phyloP scores from a whole-genome alignment of 2,888 invertebrate genomes.

The Mesorhabditis spiculigera region DNA sequence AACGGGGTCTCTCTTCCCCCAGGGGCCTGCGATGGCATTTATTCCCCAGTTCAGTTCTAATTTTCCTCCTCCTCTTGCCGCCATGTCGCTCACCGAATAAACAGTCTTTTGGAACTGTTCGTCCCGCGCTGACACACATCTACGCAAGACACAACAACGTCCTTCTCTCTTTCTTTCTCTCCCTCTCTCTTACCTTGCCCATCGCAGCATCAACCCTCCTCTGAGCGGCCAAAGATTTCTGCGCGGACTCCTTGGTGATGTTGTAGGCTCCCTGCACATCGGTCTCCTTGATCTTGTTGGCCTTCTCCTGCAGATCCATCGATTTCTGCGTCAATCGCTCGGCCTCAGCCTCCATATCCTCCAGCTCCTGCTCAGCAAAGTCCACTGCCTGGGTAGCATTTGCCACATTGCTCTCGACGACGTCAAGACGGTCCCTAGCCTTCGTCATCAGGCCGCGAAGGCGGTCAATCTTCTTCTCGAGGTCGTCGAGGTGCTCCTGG shows the following conservation, averaged over 20 bases:
- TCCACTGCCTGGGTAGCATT: constrained; percentile 46
- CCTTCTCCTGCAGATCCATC: constrained; percentile 77
- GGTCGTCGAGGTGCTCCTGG: constrained; percentile 49
- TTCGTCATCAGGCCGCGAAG: constrained; percentile 24
- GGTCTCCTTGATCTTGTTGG: constrained; percentile 83
- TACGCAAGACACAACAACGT: too few relatives aligned
- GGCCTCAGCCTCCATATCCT: constrained; percentile 55
- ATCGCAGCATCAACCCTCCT: constrained; percentile 38
- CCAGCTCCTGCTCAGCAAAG: constrained; percentile 43
- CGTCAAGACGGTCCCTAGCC: constrained; percentile 35
- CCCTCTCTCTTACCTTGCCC: constrained; percentile 18
- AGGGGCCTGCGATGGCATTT: too few relatives aligned
- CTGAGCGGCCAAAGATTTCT: constrained; percentile 67
- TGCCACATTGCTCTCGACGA: constrained; percentile 40
- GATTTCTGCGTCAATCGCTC: constrained; percentile 70
- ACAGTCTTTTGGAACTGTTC: too few relatives aligned
- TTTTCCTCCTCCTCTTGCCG: too few relatives aligned
- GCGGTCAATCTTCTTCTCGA: constrained; percentile 37
- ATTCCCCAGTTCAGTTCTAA: too few relatives aligned
- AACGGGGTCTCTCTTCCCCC: too few relatives aligned
- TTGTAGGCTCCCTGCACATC: constrained; percentile 73
- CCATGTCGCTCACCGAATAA: too few relatives aligned
- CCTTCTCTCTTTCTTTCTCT: too few relatives aligned
- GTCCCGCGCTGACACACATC: too few relatives aligned
- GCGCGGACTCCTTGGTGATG: constrained; percentile 76